Conservation (phyloP, 1,140 invertebrate species). For the Drosophila tani region DNA sequence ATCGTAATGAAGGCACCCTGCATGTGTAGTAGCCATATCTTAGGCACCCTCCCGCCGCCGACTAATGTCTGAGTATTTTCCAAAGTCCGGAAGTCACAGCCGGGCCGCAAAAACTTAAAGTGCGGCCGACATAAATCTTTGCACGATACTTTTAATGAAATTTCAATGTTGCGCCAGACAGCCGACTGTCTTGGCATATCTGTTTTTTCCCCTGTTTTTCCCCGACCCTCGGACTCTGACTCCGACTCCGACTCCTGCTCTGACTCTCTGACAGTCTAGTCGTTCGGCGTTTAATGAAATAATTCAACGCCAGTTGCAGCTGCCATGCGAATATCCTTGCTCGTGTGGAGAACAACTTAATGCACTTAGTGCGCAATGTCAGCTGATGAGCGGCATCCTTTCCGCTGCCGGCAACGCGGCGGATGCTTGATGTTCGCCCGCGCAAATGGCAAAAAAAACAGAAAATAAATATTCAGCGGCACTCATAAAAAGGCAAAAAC, state of each 20-base stretch:
- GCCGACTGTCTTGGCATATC: slow-evolving; percentile 29
- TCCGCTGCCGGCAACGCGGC: slow-evolving; percentile 39
- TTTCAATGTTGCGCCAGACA: slow-evolving; percentile 70
- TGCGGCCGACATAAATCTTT: slow-evolving; percentile 70
- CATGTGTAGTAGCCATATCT: slow-evolving; percentile 81
- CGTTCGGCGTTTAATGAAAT: slow-evolving; percentile 79
- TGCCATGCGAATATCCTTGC: slow-evolving; percentile 42
- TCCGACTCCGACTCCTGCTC: slow-evolving; percentile 1
- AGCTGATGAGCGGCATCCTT: slow-evolving; percentile 29
- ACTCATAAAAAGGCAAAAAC: slow-evolving; percentile 28
- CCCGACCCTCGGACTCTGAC: not conserved
- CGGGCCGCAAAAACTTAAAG: slow-evolving; percentile 71
- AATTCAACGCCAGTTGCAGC: slow-evolving; percentile 76
- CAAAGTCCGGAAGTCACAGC: slow-evolving; percentile 71
- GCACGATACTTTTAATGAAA: slow-evolving; percentile 80
- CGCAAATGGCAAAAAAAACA: slow-evolving; percentile 1
- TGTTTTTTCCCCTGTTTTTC: slow-evolving; percentile 11
- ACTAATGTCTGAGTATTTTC: slow-evolving; percentile 76
- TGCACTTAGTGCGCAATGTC: slow-evolving; percentile 78
- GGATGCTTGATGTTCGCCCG: slow-evolving; percentile 56
- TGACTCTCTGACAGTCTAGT: slow-evolving; percentile 28
- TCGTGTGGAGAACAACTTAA: slow-evolving; percentile 78
- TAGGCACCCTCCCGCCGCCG: slow-evolving; percentile 28
- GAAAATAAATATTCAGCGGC: slow-evolving; percentile 20
- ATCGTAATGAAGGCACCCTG: slow-evolving; percentile 56